Evolutionary conservation across 1,140 invertebrate species (phyloP), one percentile per base, ranked within the genome.

Genomic region (Heliconius himera): DNA sequence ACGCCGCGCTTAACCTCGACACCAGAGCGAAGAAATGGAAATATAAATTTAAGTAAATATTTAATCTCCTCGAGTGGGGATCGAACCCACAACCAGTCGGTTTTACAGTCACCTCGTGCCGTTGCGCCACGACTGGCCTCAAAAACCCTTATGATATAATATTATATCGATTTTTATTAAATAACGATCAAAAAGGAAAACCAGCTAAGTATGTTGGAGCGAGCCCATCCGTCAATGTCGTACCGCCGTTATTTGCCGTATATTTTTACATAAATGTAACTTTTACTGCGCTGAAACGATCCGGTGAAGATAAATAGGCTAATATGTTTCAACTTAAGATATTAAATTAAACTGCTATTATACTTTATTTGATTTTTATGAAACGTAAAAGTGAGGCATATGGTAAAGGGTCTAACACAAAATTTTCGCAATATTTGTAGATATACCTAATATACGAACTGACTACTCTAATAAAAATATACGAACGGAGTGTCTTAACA

Each of bases 211-310:
- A 86, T 89, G 82, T 76, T 81, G 79, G 83, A 84, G 78, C 84
- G 70, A 70, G 71, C 60, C 79, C 84, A 89, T 92, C 84, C 78
- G 84, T 92, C 90, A 92, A 83, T 87, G 91, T 92, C 91, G 78
- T 70, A 29, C 82, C 75, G 54, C 74, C 78, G 82, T 85, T 87
- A 84, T 88, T 86, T 84, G 85, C 84, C 85, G 87, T 89, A 87
- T 88, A 90, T 90, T 91, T 92, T 90, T 90, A 88, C 88, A 91
- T 91, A 88, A 88, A 89, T 87, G 91, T 91, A 90, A 88, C 83
- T 84, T 81, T 78, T 83, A 83, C 79, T 81, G 51, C 74, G 74
- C 79, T 84, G 73, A 81, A 83, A 85, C 71, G 77, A n/a, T 41
- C 8, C 49, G 71, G 54, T 46, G 33, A 78, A 78, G 76, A 78